Conservation (phyloP, 64 coral and sea anemone genomes). For the Actinia tenebrosa region DNA sequence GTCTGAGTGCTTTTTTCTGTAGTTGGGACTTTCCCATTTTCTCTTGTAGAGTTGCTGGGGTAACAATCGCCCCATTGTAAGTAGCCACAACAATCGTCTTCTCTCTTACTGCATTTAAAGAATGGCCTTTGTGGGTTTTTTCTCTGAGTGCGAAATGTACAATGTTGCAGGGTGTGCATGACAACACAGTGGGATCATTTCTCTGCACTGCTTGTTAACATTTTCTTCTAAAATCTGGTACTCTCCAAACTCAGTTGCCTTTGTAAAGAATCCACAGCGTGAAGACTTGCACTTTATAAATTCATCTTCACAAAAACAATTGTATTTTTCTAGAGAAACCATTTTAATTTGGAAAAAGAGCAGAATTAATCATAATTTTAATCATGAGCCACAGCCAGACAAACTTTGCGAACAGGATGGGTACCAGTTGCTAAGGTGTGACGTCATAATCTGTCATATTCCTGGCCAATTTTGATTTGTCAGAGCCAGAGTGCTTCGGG, state of each 20-base stretch:
- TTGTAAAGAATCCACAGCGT: background rate
- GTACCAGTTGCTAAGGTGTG: too few species aligned
- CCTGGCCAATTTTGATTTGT: too few species aligned
- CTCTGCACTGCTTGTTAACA: background rate
- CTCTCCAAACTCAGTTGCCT: background rate
- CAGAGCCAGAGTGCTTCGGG: too few species aligned
- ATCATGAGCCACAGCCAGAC: too few species aligned
- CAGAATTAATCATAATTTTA: too few species aligned
- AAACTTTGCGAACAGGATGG: too few species aligned
- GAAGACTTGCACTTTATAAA: background rate
- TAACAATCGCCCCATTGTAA: background rate
- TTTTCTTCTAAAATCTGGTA: background rate
- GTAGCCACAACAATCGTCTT: background rate
- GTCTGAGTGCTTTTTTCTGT: too few species aligned
- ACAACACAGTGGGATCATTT: background rate
- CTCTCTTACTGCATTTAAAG: background rate
- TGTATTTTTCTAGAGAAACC: background rate
- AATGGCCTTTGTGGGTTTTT: background rate
- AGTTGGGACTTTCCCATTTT: background rate
- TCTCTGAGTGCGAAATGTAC: background rate
- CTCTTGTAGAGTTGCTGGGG: too few species aligned
- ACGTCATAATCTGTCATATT: too few species aligned
- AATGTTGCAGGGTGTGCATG: background rate
- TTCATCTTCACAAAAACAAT: background rate
- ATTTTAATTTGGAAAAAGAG: background rate